Percentiles rank a stretch among this genome's conserved stretches.
These are phyloP conservation scores for Psylliodes chrysocephalus DNA, from an alignment of 2,888 invertebrate species.

Conservation along the genomic window DNA sequence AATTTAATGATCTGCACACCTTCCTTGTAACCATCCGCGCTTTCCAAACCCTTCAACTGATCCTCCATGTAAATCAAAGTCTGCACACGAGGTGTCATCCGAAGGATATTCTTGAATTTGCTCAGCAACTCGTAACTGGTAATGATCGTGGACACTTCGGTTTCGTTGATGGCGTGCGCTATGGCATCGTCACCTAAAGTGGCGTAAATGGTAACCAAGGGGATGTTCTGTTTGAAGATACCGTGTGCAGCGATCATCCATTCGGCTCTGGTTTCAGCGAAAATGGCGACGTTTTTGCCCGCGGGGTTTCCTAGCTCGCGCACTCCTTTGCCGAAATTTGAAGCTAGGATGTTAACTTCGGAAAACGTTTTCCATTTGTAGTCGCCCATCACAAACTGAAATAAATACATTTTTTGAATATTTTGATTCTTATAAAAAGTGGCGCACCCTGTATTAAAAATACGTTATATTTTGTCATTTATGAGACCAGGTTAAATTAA, in stretches of 20 bases:
- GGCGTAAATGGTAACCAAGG: conserved; percentile 97
- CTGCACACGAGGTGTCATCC: conserved; percentile 78
- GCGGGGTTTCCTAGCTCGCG: conserved; percentile 80
- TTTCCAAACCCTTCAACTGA: conserved; percentile 79
- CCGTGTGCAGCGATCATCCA: conserved; percentile 98
- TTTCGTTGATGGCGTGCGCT: conserved; percentile 95
- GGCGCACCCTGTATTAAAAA: too few relatives aligned
- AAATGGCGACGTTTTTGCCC: conserved; percentile 85
- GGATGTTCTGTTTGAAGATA: conserved; percentile 93
- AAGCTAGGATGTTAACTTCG: conserved; percentile 81
- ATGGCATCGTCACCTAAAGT: conserved; percentile 96
- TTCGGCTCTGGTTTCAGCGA: conserved; percentile 97
- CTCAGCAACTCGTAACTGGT: conserved; percentile 92
- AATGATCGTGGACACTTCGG: conserved; percentile 92
- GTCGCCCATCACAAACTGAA: conserved; percentile 89
- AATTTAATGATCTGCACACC: conserved; percentile 81
- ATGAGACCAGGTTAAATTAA: too few relatives aligned
- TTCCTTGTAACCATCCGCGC: conserved; percentile 74
- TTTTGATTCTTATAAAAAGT: too few relatives aligned
- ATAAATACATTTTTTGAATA: too few relatives aligned
- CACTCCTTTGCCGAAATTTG: conserved; percentile 86
- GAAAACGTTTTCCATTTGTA: conserved; percentile 90
- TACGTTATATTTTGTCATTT: too few relatives aligned
- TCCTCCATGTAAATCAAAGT: conserved; percentile 90
- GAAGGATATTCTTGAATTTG: conserved; percentile 85